Conservation (phyloP, 1,140 invertebrate genomes). For the Pseudomyrmex gracilis region DNA sequence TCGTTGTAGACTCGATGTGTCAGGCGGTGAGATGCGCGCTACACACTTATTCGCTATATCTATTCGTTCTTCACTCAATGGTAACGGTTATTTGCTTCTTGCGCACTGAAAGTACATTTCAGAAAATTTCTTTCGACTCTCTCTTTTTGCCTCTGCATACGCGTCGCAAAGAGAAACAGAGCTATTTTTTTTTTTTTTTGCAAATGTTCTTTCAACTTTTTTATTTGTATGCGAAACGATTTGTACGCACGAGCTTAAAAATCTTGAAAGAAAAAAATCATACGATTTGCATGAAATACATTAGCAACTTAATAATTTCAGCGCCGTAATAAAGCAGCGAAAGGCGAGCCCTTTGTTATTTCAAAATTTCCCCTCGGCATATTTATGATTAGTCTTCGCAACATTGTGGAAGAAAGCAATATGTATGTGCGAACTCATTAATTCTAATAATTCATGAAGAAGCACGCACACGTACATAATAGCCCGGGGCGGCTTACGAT, state of each 20-base stretch:
- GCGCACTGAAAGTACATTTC: neutral
- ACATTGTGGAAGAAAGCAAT: constrained; percentile 65
- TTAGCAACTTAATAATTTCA: constrained; percentile 23
- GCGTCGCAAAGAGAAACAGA: neutral
- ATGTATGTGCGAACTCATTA: constrained; percentile 84
- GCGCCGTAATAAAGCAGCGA: neutral
- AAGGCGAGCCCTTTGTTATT: constrained; percentile 21
- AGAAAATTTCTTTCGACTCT: neutral
- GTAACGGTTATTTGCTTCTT: constrained; percentile 29
- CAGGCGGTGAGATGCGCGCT: constrained; percentile 56
- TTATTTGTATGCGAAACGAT: neutral
- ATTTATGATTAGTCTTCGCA: constrained; percentile 34
- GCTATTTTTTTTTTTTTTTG: constrained; percentile 9
- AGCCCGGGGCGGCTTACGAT: constrained; percentile 72
- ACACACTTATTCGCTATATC: constrained; percentile 15
- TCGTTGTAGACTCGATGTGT: constrained; percentile 53
- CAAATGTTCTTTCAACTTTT: constrained; percentile 8
- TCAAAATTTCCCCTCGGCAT: constrained; percentile 26
- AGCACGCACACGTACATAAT: constrained; percentile 82
- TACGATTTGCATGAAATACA: neutral
- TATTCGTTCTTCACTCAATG: constrained; percentile 22
- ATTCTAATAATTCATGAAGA: constrained; percentile 85
- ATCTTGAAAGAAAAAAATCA: neutral
- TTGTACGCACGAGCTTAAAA: neutral
- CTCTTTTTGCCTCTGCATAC: neutral